Conservation (phyloP, 2,113 vertebrate species). For the Vidua macroura region DNA sequence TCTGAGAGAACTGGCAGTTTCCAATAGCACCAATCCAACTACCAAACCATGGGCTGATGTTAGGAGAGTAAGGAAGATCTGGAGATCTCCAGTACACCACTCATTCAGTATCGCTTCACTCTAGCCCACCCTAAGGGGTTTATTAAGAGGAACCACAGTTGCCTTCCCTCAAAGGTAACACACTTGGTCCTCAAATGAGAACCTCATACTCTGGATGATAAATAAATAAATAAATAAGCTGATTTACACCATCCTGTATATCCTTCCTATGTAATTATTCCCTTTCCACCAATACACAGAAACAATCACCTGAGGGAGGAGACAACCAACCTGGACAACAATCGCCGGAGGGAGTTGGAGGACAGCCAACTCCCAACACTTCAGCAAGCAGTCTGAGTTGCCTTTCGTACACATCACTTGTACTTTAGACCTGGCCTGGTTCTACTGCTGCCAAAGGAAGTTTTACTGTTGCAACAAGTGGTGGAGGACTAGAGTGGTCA, state of each 20-base stretch:
- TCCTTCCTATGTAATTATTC: not conserved
- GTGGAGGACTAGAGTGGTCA: not conserved
- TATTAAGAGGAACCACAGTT: not conserved
- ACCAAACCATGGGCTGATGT: not conserved
- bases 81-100: not conserved
- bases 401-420: not conserved
- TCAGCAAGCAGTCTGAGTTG: not conserved
- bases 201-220: not conserved
- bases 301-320: not conserved
- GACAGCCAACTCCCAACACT: not conserved
- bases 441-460: not conserved
- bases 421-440: not conserved
- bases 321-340: not conserved
- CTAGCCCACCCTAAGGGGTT: not conserved
- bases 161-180: not conserved
- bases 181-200: not conserved
- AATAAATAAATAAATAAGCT: not conserved
- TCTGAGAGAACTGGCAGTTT: not conserved
- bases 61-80: not conserved
- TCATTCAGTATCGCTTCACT: fast-evolving
- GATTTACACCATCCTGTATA: not conserved
- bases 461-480: not conserved
- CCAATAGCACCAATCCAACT: not conserved
- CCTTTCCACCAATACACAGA: not conserved
- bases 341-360: not conserved